These are phyloP conservation scores for Bombus haemorrhoidalis DNA, from an alignment of 1,140 invertebrate species.

Conservation along the genomic window DNA sequence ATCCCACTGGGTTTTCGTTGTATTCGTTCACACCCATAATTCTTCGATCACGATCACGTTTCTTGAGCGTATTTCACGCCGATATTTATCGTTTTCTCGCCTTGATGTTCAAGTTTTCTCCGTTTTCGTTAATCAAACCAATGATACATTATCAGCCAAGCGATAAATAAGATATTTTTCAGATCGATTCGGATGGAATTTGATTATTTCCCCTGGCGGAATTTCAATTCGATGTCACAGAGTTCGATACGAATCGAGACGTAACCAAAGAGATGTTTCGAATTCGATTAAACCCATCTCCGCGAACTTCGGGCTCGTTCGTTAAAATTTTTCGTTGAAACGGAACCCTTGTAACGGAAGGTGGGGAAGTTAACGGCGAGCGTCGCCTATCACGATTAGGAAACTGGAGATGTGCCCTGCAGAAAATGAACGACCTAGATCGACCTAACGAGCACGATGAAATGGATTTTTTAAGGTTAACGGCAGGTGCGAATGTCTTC, in stretches of 20 bases:
- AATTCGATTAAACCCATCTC: neutral
- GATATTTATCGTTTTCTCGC: neutral
- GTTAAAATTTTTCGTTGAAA: neutral
- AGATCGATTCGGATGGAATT: neutral
- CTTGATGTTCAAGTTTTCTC: neutral
- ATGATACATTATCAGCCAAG: neutral
- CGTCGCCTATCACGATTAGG: neutral
- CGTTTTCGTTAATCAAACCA: neutral
- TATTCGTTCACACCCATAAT: neutral
- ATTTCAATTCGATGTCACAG: neutral
- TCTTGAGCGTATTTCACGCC: neutral
- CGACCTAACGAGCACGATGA: constrained; percentile 1
- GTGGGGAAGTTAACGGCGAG: neutral
- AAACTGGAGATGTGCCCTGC: neutral
- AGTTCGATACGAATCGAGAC: neutral
- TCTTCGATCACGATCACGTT: neutral
- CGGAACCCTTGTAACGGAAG: neutral
- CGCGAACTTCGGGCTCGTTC: neutral
- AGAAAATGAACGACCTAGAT: constrained; percentile 16
- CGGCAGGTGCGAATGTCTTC: constrained; percentile 10
- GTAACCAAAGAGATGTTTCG: neutral
- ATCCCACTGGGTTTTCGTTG: neutral
- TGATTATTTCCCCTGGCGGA: too few species aligned
- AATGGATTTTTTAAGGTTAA: constrained; percentile 10
- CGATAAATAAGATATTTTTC: neutral